Evolutionary conservation across 1,140 invertebrate species (phyloP).

Genomic region (Drepana arcuata): DNA sequence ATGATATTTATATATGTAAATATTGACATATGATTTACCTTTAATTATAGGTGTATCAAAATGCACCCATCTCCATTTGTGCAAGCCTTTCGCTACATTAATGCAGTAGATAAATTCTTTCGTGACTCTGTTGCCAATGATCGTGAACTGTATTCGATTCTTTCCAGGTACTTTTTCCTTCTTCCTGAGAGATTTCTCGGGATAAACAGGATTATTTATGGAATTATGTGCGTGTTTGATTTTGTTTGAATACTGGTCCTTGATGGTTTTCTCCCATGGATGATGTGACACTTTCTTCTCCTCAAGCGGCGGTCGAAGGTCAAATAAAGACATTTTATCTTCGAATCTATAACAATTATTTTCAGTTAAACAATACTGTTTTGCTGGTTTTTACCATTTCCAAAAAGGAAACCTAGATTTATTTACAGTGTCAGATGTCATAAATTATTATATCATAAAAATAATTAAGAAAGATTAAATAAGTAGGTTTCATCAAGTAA

Average conservation of each 20-base stretch:
- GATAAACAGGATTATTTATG: conserved; percentile 37
- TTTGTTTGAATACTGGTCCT: conserved; percentile 23
- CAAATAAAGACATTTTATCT: conserved; percentile 16
- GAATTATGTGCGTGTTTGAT: conserved; percentile 49
- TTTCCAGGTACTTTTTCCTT: conserved; percentile 13
- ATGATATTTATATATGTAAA: no score
- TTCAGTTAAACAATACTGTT: no score
- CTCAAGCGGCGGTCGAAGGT: conserved; percentile 12
- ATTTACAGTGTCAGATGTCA: no score
- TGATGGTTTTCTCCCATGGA: conserved; percentile 44
- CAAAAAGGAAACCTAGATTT: no score
- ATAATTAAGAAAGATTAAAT: no score
- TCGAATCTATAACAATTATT: no score
- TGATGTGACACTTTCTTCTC: conserved; percentile 22
- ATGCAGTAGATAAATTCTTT: conserved; percentile 51
- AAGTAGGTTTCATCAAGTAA: no score
- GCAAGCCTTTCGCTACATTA: conserved; percentile 38
- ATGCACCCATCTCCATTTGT: conserved; percentile 38
- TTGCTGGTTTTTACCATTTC: no score
- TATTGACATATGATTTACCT: no score
- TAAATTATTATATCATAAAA: no score
- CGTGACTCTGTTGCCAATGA: conserved; percentile 44
- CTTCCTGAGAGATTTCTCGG: conserved; percentile 25
- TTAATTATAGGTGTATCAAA: conserved; percentile 43
- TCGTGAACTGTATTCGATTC: conserved; percentile 31